These are phyloP conservation scores for Drosophila sp. DNA, from an alignment of 1,140 invertebrate species.

Conservation along the genomic window DNA sequence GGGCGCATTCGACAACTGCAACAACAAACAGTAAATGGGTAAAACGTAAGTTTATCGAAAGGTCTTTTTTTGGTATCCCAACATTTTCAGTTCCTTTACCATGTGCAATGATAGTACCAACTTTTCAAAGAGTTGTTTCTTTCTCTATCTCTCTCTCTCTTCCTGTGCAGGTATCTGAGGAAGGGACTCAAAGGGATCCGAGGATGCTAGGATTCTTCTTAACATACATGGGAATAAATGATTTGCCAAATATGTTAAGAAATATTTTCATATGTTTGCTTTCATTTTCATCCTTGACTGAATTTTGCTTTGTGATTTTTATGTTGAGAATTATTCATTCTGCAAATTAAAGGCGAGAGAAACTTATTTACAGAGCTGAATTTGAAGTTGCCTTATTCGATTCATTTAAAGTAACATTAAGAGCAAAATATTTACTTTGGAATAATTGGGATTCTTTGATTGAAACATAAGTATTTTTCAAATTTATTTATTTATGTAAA, in stretches of 20 bases:
- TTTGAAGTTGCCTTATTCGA: too few relatives aligned
- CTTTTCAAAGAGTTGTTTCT: conserved; percentile 16
- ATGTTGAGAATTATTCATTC: conserved; percentile 41
- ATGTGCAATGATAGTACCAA: conserved; percentile 13
- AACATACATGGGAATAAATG: conserved; percentile 18
- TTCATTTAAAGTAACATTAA: too few relatives aligned
- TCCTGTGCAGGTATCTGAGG: too few relatives aligned
- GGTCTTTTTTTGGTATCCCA: conserved; percentile 3
- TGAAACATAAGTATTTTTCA: too few relatives aligned
- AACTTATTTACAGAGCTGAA: not conserved
- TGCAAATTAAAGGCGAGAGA: conserved; percentile 50
- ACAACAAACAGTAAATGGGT: conserved; percentile 16
- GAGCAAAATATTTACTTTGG: too few relatives aligned
- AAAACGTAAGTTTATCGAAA: conserved; percentile 56
- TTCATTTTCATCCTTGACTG: conserved; percentile 44
- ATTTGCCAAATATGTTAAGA: conserved; percentile 43
- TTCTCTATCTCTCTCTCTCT: too few relatives aligned
- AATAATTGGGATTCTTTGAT: too few relatives aligned
- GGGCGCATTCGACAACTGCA: conserved; percentile 51
- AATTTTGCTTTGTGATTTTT: conserved; percentile 33
- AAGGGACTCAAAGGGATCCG: not conserved
- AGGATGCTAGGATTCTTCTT: conserved; percentile 8
- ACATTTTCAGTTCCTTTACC: conserved; percentile 14
- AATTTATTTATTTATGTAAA: too few relatives aligned
- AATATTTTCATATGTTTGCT: conserved; percentile 68